Conservation (phyloP, 2,113 vertebrate species). For the Henicopernis longicauda region DNA sequence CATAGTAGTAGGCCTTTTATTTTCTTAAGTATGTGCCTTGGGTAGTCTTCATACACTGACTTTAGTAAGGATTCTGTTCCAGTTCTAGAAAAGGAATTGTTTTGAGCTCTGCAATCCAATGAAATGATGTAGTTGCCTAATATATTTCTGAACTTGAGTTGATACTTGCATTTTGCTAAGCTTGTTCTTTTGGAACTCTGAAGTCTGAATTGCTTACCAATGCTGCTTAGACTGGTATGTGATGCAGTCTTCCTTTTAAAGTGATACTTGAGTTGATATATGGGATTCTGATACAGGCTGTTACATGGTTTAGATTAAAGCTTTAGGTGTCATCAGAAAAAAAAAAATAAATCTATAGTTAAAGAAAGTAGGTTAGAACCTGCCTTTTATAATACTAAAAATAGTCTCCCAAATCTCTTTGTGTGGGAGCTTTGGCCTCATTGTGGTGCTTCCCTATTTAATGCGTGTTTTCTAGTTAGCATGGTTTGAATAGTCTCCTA, state of each 20-base stretch:
- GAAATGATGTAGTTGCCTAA: conserved; percentile 34
- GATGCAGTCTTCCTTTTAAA: neutral
- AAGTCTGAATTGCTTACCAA: neutral
- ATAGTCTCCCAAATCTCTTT: conserved; percentile 28
- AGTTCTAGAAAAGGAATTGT: conserved; percentile 47
- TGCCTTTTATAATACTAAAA: conserved; percentile 37
- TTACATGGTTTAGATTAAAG: neutral
- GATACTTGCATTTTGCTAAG: conserved; percentile 36
- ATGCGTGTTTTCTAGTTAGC: neutral
- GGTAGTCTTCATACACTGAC: neutral
- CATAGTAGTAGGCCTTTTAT: neutral
- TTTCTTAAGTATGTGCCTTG: neutral
- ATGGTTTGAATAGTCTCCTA: conserved; percentile 51
- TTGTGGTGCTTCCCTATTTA: conserved; percentile 39
- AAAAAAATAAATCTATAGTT: neutral
- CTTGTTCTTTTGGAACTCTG: neutral
- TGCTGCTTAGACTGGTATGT: neutral
- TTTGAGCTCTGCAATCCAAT: neutral
- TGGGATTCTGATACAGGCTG: neutral
- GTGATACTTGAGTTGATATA: neutral
- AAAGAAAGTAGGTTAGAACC: conserved; percentile 28
- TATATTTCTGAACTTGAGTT: conserved; percentile 46
- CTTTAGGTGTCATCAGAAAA: neutral
- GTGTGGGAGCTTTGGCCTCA: conserved; percentile 11
- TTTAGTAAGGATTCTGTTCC: neutral